Conservation (phyloP, 2,888 invertebrate genomes). For the Dexiosoma caninum region DNA sequence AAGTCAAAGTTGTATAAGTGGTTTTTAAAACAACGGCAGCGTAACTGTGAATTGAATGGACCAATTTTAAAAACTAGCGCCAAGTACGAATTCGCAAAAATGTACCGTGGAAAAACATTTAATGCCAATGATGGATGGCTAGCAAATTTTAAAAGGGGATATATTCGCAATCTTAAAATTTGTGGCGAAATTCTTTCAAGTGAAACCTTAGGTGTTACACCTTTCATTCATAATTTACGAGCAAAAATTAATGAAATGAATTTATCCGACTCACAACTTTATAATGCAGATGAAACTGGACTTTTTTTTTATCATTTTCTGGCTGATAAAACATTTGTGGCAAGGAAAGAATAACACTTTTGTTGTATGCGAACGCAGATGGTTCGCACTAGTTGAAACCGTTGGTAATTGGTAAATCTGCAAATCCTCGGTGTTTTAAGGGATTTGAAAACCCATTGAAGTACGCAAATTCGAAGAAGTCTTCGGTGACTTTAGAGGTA, state of each 20-base stretch:
- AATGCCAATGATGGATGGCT: too few species aligned
- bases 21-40: too few species aligned
- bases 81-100: background rate
- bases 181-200: slow-evolving; percentile 45
- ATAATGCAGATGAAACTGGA: slow-evolving; percentile 2
- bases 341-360: slow-evolving; percentile 44
- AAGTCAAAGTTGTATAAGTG: too few species aligned
- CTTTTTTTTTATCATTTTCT: slow-evolving; percentile 21
- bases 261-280: background rate
- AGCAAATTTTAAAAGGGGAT: slow-evolving; percentile 33
- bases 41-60: background rate
- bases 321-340: slow-evolving; percentile 16
- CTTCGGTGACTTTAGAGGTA: background rate
- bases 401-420: slow-evolving; percentile 43
- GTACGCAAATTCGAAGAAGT: background rate
- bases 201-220: slow-evolving; percentile 21
- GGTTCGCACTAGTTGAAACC: slow-evolving; percentile 29
- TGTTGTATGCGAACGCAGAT: slow-evolving; percentile 28
- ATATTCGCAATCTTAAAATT: slow-evolving; percentile 30
- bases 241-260: slow-evolving; percentile 5
- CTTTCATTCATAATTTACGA: slow-evolving; percentile 32
- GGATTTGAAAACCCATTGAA: background rate
- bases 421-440: slow-evolving; percentile 40
- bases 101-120: slow-evolving; percentile 6
- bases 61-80: background rate